Evolutionary conservation across 2,888 invertebrate species (phyloP), one percentile per base, ranked within the genome.

Genomic region (Chelonus formosanus): DNA sequence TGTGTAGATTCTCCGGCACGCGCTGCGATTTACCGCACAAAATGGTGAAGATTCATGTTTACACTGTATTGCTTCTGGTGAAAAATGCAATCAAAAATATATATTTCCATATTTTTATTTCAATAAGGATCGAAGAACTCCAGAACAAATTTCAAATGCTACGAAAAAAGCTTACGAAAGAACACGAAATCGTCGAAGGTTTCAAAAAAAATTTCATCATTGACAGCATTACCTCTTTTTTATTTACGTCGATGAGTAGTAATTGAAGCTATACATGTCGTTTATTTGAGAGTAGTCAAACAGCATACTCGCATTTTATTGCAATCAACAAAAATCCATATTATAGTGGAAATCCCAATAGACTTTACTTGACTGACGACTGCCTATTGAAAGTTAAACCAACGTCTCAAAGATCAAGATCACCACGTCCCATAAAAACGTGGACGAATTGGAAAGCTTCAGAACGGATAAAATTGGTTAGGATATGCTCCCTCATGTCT

Each of bases 211-310:
- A 44, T 57, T 8, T 57, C 57, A 44, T 10, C 57, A 44, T n/a
- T 45, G 10, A 32, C 32, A 32, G 45, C 44, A 44, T 32, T 69
- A n/a, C 43, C 44, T 5, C 20, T 20, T n/a, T 69, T 69, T 43
- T 50, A 65, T 44, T 3, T 69, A 5, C 3, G 2, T 4, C 8
- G 10, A 5, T 67, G 63, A 6, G 44, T 66, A 1, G 55, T 62
- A 3, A 55, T 64, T 1, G 67, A 69, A 31, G 45, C 57, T 31
- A 52, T 52, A 31, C 52, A 52, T 20, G 52, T 31, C 3, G 32
- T 52, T 31, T 52, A 31, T 52, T 31, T 52, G 5, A 31, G 52
- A 31, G 52, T 52, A 31, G 32, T 7, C 7, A 20, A 32, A 3
- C 52, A 52, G 31, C 52, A 52, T 7, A 52, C 52, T 4, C 4